Evolutionary conservation across 64 coral and sea anemone genomes (phyloP).

Genomic region (Montipora foliosa): DNA sequence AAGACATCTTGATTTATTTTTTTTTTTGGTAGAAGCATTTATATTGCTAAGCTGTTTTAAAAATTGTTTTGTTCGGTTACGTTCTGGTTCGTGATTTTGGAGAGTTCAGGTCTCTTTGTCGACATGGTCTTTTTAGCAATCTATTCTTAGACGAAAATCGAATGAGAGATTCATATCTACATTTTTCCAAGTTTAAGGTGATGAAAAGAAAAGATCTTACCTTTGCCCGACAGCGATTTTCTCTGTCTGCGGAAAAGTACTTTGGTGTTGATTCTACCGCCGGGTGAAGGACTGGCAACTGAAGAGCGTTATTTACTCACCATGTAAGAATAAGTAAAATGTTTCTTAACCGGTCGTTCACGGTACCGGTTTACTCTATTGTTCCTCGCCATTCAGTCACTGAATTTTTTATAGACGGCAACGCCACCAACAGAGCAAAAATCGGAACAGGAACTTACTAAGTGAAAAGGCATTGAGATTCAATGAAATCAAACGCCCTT

Average conservation of each 20-base stretch:
- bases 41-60: background rate
- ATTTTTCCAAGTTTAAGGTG: background rate
- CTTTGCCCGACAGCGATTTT: slow-evolving; percentile 3
- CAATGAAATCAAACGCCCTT: background rate
- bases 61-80: slow-evolving; percentile 35
- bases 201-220: background rate
- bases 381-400: background rate
- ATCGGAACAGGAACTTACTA: background rate
- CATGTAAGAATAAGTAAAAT: slow-evolving; percentile 38
- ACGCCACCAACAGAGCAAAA: background rate
- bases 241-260: background rate
- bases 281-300: background rate
- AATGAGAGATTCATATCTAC: background rate
- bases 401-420: slow-evolving; percentile 29
- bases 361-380: slow-evolving; percentile 35
- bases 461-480: background rate
- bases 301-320: slow-evolving; percentile 23
- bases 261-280: slow-evolving; percentile 36
- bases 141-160: background rate
- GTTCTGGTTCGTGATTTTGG: slow-evolving; percentile 46
- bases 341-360: slow-evolving; percentile 16
- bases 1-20: background rate
- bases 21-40: background rate
- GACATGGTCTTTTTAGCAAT: background rate
- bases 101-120: background rate